Evolutionary conservation across 2,888 invertebrate genomes (phyloP).

Genomic region (Polia nebulosa): DNA sequence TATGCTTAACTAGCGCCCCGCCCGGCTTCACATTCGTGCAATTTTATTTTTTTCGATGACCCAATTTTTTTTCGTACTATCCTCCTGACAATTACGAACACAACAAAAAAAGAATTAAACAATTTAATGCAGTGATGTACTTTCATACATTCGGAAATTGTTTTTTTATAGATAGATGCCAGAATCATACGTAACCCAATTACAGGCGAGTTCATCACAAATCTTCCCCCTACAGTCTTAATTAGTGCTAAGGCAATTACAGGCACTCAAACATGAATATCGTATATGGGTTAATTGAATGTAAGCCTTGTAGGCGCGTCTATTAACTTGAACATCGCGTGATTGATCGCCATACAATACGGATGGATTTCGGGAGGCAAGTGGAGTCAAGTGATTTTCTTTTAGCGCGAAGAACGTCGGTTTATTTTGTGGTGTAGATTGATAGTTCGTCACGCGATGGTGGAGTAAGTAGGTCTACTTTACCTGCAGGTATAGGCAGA

Average conservation of each 20-base stretch:
- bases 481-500: not conserved
- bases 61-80: too few relatives aligned
- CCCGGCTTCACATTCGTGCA: too few relatives aligned
- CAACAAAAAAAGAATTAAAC: too few relatives aligned
- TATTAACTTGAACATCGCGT: conserved; percentile 58
- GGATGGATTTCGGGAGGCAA: conserved; percentile 44
- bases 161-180: too few relatives aligned
- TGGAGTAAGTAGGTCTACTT: too few relatives aligned
- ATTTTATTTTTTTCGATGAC: too few relatives aligned
- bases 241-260: conserved; percentile 51
- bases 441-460: conserved; percentile 26
- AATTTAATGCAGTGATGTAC: too few relatives aligned
- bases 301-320: conserved; percentile 40
- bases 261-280: conserved; percentile 52
- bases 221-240: conserved; percentile 33
- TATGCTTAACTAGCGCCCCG: too few relatives aligned
- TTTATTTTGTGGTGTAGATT: not conserved
- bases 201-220: conserved; percentile 21
- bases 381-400: conserved; percentile 45
- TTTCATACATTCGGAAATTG: too few relatives aligned
- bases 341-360: conserved; percentile 59
- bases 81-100: too few relatives aligned
- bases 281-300: conserved; percentile 59
- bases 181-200: conserved; percentile 22
- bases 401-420: not conserved